Conservation (phyloP, 2,113 vertebrate genomes). For the Oreochromis niloticus region DNA sequence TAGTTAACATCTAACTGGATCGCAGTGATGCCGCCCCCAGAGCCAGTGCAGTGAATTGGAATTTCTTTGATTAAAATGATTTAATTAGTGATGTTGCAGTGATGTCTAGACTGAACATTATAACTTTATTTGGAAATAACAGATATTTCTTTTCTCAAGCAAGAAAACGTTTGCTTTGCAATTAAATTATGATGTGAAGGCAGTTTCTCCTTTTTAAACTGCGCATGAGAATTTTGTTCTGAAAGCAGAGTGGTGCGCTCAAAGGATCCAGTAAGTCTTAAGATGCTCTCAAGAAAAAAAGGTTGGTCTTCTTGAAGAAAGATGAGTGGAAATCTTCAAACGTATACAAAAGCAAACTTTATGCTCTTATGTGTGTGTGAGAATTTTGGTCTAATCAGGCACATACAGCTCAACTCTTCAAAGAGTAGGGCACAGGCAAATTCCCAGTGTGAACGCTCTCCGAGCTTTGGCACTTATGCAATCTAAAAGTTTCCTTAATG, state of each 20-base stretch:
- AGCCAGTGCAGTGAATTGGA: not conserved
- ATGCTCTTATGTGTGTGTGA: not conserved
- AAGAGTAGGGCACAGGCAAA: not conserved
- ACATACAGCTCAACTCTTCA: not conserved
- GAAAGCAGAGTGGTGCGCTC: not conserved
- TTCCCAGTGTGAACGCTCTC: not conserved
- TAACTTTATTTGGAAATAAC: not conserved
- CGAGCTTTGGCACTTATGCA: not conserved
- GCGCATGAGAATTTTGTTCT: not conserved
- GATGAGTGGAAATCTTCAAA: not conserved
- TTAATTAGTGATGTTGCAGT: not conserved
- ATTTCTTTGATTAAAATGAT: not conserved
- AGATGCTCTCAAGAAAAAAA: not conserved
- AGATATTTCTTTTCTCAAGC: not conserved
- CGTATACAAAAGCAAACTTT: not conserved
- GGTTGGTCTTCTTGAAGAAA: not conserved
- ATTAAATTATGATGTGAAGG: not conserved
- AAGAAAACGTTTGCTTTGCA: not conserved
- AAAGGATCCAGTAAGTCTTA: not conserved
- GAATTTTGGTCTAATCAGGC: not conserved
- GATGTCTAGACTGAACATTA: not conserved
- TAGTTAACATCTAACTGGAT: not conserved
- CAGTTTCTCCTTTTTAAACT: not conserved
- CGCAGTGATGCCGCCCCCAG: not conserved
- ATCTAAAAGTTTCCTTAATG: not conserved